These are phyloP conservation scores for Pangasius macronema DNA, from an alignment of 2,797 vertebrate species.

Conservation along the genomic window DNA sequence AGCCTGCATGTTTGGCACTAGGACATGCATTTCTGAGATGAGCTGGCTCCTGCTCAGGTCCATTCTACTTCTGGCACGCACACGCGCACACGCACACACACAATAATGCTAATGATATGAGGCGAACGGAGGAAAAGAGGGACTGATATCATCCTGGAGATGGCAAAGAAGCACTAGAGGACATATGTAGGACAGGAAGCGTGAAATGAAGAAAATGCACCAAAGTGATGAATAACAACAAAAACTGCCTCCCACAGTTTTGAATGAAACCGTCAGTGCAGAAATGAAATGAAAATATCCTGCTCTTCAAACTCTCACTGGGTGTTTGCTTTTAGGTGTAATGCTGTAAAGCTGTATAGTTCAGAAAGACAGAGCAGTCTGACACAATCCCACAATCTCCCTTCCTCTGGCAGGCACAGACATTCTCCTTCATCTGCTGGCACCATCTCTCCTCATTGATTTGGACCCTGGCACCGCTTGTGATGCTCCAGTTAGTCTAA, in stretches of 20 bases:
- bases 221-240: slow-evolving; percentile 21
- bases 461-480: slow-evolving; percentile 58
- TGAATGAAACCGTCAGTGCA: slow-evolving; percentile 12
- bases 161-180: slow-evolving; percentile 13
- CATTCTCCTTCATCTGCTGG: slow-evolving; percentile 57
- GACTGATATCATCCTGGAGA: slow-evolving; percentile 32
- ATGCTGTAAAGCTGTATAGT: not conserved
- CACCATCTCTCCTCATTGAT: slow-evolving; percentile 54
- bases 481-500: slow-evolving; percentile 59
- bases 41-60: slow-evolving; percentile 53
- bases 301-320: slow-evolving; percentile 6
- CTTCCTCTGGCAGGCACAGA: slow-evolving; percentile 54
- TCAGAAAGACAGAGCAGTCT: slow-evolving; percentile 25
- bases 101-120: slow-evolving; percentile 43
- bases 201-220: slow-evolving; percentile 11
- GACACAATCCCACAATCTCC: slow-evolving; percentile 26
- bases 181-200: slow-evolving; percentile 34
- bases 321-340: slow-evolving; percentile 15
- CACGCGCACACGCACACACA: not conserved
- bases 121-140: not conserved
- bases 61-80: slow-evolving; percentile 52
- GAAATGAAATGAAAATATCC: slow-evolving; percentile 34
- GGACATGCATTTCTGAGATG: slow-evolving; percentile 52
- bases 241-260: not conserved
- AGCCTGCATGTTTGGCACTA: slow-evolving; percentile 47